phyloP scores from a whole-genome alignment of 2,797 vertebrate genomes.

The Brotula barbata region DNA sequence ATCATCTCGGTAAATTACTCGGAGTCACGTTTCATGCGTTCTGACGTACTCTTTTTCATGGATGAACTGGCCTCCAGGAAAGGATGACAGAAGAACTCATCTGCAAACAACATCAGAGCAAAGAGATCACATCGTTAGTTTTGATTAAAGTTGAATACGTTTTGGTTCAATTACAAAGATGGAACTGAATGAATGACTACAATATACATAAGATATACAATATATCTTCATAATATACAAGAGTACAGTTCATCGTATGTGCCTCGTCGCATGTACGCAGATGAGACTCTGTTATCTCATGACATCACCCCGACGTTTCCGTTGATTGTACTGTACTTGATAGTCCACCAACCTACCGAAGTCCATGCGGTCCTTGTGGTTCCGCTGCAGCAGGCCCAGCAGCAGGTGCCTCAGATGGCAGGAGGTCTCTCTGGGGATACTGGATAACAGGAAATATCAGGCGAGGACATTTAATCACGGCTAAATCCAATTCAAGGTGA shows the following conservation, averaged over 20 bases:
- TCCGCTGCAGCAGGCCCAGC: conserved; percentile 90
- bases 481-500: too few relatives aligned
- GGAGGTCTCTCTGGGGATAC: conserved; percentile 97
- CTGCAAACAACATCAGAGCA: conserved; percentile 66
- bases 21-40: neutral
- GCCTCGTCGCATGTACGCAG: too few relatives aligned
- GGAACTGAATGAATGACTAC: too few relatives aligned
- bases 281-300: too few relatives aligned
- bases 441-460: conserved; percentile 47
- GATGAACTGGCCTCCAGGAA: conserved; percentile 92
- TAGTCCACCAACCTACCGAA: conserved; percentile 87
- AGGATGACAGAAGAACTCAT: conserved; percentile 94
- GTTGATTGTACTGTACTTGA: neutral
- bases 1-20: neutral
- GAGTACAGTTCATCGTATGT: too few relatives aligned
- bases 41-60: conserved; percentile 92
- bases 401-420: conserved; percentile 90
- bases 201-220: too few relatives aligned
- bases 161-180: too few relatives aligned
- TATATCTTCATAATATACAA: too few relatives aligned
- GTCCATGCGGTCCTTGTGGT: conserved; percentile 94
- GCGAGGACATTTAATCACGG: too few relatives aligned
- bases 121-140: neutral
- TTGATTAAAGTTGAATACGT: too few relatives aligned
- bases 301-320: too few relatives aligned